These are phyloP conservation scores for Nomada lathburiana DNA, from an alignment of 2,888 invertebrate species.

Conservation along the genomic window DNA sequence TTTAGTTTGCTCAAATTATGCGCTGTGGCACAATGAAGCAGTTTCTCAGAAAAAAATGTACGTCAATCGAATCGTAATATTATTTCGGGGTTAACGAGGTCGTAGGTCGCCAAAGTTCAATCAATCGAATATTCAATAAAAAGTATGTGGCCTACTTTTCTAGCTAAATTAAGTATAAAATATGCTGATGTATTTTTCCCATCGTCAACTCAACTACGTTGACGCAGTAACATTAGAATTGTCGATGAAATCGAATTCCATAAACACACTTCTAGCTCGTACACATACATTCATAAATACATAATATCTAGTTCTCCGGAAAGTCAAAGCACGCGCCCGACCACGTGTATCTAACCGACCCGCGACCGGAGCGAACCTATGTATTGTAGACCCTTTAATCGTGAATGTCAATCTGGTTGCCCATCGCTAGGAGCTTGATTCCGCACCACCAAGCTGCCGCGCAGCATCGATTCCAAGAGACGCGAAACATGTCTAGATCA, in stretches of 20 bases:
- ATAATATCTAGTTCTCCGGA: too few relatives aligned
- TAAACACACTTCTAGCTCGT: too few relatives aligned
- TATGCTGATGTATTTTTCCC: too few relatives aligned
- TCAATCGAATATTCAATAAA: neutral
- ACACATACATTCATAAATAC: neutral
- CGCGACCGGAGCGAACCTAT: neutral
- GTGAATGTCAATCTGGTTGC: slow-evolving; percentile 7
- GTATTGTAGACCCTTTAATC: neutral
- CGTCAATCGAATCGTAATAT: neutral
- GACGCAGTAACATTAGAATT: too few relatives aligned
- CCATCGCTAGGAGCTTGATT: neutral
- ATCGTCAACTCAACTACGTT: too few relatives aligned
- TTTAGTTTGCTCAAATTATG: too few relatives aligned
- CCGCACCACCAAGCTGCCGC: slow-evolving; percentile 6
- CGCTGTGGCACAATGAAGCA: too few relatives aligned
- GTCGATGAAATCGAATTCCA: too few relatives aligned
- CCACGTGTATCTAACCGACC: neutral
- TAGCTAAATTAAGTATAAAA: too few relatives aligned
- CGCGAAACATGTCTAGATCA: slow-evolving; percentile 8
- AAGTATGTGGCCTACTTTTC: too few relatives aligned
- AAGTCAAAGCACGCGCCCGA: too few relatives aligned
- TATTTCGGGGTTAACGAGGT: neutral
- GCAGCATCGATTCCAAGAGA: slow-evolving; percentile 20
- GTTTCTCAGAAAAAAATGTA: too few relatives aligned
- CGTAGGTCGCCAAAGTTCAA: neutral